Percentiles rank a stretch among this genome's conserved stretches.
These are phyloP conservation scores for Pluvianellus socialis DNA, from an alignment of 2,113 vertebrate species.

Conservation along the genomic window DNA sequence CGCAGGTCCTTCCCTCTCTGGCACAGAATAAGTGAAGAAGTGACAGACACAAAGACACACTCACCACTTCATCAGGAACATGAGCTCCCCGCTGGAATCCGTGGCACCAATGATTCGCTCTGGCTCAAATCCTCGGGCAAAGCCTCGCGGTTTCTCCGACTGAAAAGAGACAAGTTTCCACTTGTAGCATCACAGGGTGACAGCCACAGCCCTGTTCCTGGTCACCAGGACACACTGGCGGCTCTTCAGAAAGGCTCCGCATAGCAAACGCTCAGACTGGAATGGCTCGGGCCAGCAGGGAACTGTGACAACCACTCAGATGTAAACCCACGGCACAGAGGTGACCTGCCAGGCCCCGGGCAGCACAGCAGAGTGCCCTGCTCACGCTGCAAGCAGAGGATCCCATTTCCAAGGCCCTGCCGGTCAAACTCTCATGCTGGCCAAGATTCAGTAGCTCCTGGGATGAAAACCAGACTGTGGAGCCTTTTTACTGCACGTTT, in stretches of 20 bases:
- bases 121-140: conserved; percentile 91
- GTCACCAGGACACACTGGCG: background rate
- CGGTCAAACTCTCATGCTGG: background rate
- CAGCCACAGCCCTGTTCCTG: background rate
- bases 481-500: background rate
- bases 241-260: background rate
- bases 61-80: conserved; percentile 99
- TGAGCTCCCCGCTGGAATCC: conserved; percentile 98
- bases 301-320: background rate
- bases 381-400: background rate
- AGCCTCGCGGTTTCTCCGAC: conserved; percentile 93
- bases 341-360: background rate
- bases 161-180: conserved; percentile 59
- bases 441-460: background rate
- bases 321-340: too few relatives aligned
- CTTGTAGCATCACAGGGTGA: accelerated
- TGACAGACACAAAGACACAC: conserved; percentile 51
- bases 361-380: background rate
- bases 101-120: conserved; percentile 98
- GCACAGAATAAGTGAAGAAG: conserved; percentile 48
- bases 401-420: background rate
- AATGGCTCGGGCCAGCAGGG: background rate
- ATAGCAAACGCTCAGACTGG: accelerated
- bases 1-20: conserved; percentile 67
- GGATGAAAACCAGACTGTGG: background rate